Evolutionary conservation across 2,888 invertebrate species (phyloP), one percentile per base, ranked within the genome.

Genomic region (Athrips mouffetella): DNA sequence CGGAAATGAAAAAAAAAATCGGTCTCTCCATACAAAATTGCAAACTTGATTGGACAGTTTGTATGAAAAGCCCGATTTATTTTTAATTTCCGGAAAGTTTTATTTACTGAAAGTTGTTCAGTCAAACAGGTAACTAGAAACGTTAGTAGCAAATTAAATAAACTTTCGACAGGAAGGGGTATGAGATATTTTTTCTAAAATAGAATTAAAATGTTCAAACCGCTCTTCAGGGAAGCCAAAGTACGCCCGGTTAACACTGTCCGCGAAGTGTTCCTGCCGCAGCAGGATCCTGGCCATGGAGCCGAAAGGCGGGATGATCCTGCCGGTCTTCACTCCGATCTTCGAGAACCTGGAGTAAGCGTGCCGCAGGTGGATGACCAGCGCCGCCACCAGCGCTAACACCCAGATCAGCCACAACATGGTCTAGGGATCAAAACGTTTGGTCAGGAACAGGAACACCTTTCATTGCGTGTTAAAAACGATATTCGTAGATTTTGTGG

Each of bases 191-290:
- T 52, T 55, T 33, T 23, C 23, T 11, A 33, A 5, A n/a, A n/a
- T n/a, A n/a, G n/a, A n/a, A n/a, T n/a, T 31, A 31, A 6, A 6
- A 1, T 23, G 11, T 8, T n/a, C 55, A 52, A 55, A 81, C 81
- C 65, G 73, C 52, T 82, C 76, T 13, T 64, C 57, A 1, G 76
- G 72, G 48, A 70, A 82, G 0, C 50, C 45, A 0, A 60, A 49
- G 37, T 80, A 81, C 1, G 59, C 23, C 0, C 53, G 55, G 0
- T 48, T 2, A 0, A 73, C 2, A 2, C 65, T 47, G 1, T 70
- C 62, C 23, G 58, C 35, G 3, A 65, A 51, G 11, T 71, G 67
- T 1, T 65, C 60, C 7, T 11, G 11, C 1, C 65, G 58, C 0
- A 71, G 23, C 0, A 74, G 1, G 0, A 70, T 23, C 0, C 53